Evolutionary conservation across 2,888 invertebrate species (phyloP).

Genomic region (Caenorhabditis afra): DNA sequence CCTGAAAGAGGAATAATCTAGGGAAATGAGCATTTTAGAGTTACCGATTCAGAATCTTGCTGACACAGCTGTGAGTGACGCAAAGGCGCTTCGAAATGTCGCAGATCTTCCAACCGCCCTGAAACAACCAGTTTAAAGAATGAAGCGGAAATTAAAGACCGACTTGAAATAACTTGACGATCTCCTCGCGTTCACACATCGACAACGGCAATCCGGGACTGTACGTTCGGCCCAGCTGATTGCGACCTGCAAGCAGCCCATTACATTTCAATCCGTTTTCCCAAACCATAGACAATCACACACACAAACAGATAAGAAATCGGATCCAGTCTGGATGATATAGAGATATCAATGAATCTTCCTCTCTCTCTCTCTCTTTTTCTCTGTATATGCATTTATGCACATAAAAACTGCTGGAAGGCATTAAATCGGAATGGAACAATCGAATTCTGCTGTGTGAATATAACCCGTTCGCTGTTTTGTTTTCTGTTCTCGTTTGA

Average conservation of each 20-base stretch:
- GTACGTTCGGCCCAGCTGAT: slow-evolving; percentile 79
- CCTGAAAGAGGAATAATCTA: slow-evolving; percentile 54
- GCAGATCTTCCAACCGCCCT: slow-evolving; percentile 79
- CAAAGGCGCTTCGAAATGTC: slow-evolving; percentile 79
- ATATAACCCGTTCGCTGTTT: slow-evolving; percentile 28
- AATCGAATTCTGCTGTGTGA: slow-evolving; percentile 23
- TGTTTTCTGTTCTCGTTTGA: slow-evolving; percentile 22
- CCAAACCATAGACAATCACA: slow-evolving; percentile 21
- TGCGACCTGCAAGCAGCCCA: slow-evolving; percentile 71
- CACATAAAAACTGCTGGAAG: slow-evolving; percentile 35
- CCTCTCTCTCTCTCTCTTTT: no score
- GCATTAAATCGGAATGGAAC: slow-evolving; percentile 46
- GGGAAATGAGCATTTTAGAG: neutral
- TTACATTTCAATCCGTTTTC: slow-evolving; percentile 8
- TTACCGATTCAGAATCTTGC: slow-evolving; percentile 78
- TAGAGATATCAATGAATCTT: slow-evolving; percentile 21
- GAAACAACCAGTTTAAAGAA: slow-evolving; percentile 34
- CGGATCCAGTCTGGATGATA: slow-evolving; percentile 37
- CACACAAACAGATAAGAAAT: slow-evolving; percentile 25
- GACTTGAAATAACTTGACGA: slow-evolving; percentile 76
- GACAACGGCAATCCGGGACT: slow-evolving; percentile 78
- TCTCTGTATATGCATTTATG: no score
- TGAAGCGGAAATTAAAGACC: neutral
- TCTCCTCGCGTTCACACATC: slow-evolving; percentile 78
- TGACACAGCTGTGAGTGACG: slow-evolving; percentile 79